Evolutionary conservation across 1,140 invertebrate genomes (phyloP), one percentile per base, ranked within the genome.

Genomic region (Telenomus remus): DNA sequence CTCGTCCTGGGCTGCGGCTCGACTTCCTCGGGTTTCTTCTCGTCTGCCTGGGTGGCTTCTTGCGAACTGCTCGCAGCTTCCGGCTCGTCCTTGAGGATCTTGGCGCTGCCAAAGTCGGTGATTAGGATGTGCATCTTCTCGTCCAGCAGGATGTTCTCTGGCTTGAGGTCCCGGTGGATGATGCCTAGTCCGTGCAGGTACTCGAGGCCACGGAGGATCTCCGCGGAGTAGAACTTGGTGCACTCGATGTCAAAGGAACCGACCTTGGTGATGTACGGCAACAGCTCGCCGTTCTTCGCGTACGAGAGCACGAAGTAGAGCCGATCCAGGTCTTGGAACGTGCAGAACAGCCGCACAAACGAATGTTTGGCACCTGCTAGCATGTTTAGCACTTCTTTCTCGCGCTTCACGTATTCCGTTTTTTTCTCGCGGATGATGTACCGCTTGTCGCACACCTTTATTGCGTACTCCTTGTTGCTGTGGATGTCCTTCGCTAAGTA

Each of bases 241-340:
- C 95, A 96, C 73, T 94, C 93, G 60, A 95, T 90, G 89, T 96
- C 94, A 86, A 99, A 98, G 35, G 92, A 94, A 34, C 95, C 95
- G 73, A 96, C 92, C 86, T 96, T 95, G 82, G 96, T 95, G 68
- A 99, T 95, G 84, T 97, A 94, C 27, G 95, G 92, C 61, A 98
- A 88, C 10, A 99, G 88, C 87, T 99, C 98, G 19, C 97, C 97
- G 84, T 97, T 95, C 85, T 95, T 95, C 15, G 97, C 97, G 88
- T 97, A 98, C 4, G 95, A 96, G 76, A 99, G 91, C 0, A 98
- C 98, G 91, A 99, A 99, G 89, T 98, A 99, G 12, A 99, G 91
- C 81, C 96, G 92, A 73, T 96, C 93, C 14, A 90, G 79, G 87
- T 99, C 97, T 90, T 99, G 98, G 90, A 99, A 99, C 39, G 98